Evolutionary conservation across 2,113 vertebrate species (phyloP).

Genomic region (Garra rufa): DNA sequence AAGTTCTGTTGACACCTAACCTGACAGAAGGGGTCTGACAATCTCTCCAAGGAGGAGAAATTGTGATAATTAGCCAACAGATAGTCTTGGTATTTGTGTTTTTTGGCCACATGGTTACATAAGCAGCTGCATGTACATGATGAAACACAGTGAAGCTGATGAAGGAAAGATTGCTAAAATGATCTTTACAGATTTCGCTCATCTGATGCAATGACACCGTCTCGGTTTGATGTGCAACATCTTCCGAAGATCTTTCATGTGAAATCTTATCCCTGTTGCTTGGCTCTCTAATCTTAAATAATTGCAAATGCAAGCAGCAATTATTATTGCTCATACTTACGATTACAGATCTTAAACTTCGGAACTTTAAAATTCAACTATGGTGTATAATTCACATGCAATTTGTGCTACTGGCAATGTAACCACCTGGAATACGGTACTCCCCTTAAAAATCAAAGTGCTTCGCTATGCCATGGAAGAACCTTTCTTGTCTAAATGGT

Average conservation of each 20-base stretch:
- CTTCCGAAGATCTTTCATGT: not conserved
- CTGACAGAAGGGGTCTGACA: slow-evolving; percentile 10
- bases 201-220: slow-evolving; percentile 36
- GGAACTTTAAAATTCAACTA: not conserved
- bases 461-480: no score
- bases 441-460: no score
- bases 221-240: not conserved
- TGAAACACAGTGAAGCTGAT: slow-evolving; percentile 63
- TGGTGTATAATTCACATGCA: not conserved
- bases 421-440: not conserved
- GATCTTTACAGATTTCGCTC: slow-evolving; percentile 39
- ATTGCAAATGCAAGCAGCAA: not conserved
- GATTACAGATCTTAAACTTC: not conserved
- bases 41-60: not conserved
- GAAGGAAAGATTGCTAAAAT: slow-evolving; percentile 47
- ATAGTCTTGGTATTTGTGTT: slow-evolving; percentile 36
- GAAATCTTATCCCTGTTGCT: not conserved
- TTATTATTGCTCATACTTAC: not conserved
- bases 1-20: slow-evolving; percentile 4
- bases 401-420: not conserved
- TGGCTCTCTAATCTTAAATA: not conserved
- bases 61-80: slow-evolving; percentile 12
- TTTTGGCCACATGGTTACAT: slow-evolving; percentile 70
- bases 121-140: slow-evolving; percentile 64
- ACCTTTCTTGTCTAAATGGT: no score